Base-by-base conservation (phyloP, 1,140 invertebrate species). In the Diabrotica virgifera region DNA sequence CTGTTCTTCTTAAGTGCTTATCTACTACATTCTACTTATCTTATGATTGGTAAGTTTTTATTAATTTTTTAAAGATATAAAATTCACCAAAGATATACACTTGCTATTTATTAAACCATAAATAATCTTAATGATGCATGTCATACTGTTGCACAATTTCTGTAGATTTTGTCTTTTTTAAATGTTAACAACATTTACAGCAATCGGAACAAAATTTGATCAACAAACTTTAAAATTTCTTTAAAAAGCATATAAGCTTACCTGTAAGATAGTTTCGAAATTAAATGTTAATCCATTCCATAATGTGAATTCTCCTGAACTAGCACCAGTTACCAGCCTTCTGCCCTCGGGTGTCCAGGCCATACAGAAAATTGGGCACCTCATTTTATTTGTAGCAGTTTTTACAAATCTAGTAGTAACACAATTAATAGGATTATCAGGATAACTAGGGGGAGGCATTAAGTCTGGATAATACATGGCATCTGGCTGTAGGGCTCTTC, bases 261-360 rank as follows among this genome's bases (percentile, higher is more conserved):
- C 94, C 88, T 99, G 98, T 53, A 99, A 83, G 80, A 99, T 99
- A 52, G 98, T 99, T 85, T 99, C 98, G 85, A 99, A 99, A 83
- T 99, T 99, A 81, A 99, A 99, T 6, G 97, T 99, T 6, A 99
- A 85, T 14, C 98, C 98, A 85, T 99, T 99, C 98, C 98, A 99
- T 3, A 99, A 82, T 0, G 98, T 99, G 77, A 99, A 99, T 82
- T 99, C 98, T 14, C 98, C 98, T 69, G 95, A 98, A 2, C 96
- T 99, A 10, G 98, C 97, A 5, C 98, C 98, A 7, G 98, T 99
- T 4, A 99, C 94, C 59, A 99, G 82, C 67, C 98, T 86, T 64
- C 98, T 86, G 14, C 98, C 98, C 82, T 99, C 98, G 4, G 97
- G 97, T 6, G 98, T 99, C 98, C 98, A 99, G 6, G 95, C 94